Base-by-base conservation (phyloP, 2,888 invertebrate genomes). In the Physocephala rufipes region DNA sequence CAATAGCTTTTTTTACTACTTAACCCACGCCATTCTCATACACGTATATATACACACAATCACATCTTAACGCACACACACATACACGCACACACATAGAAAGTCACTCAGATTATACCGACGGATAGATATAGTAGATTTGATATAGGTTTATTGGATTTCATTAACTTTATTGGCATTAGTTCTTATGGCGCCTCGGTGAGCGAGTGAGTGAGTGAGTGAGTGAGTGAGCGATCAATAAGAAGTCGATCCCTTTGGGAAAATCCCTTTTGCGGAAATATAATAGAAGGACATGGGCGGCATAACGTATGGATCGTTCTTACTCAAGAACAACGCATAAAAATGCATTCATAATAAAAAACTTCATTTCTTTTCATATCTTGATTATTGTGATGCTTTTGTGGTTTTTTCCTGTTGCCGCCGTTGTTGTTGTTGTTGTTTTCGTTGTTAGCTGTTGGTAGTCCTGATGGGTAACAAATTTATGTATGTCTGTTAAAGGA, bases 11-110 rank as follows among this genome's bases (percentile, higher is more conserved):
- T 4, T 3, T 19, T 7, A 19, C 53, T 24, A 26, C 58, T 15
- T 58, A 15, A 26, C 58, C 28, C 13, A 55, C 12, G 55, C 55
- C 16, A 1, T 13, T 21, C 7, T 4, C 65, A n/a, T 30, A 21
- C 28, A 21, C 64, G 26, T 3, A 59, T 13, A 21, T 2, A 59
- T 43, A 61, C 19, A 61, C 61, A 43, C n/a, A 36, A 16, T n/a
- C 61, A 36, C 19, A n/a, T n/a, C n/a, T n/a, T n/a, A n/a, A 59
- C 26, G 28, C 7, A 59, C 62, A 61, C 19, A 61, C 61, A 43
- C n/a, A 36, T 19, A 36, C 61, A 36, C 19, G 19, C 30, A 61
- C 2, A 1, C 61, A 30, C 45, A n/a, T 36, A n/a, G 43, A 45
- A 13, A 36, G 13, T 61, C 4, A 19, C 19, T 36, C 43, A 36